A percentile compares a stretch with the other conserved stretches of the same genome.
Evolutionary conservation across 2,888 invertebrate genomes (phyloP).

Genomic region (Onchidella celtica): DNA sequence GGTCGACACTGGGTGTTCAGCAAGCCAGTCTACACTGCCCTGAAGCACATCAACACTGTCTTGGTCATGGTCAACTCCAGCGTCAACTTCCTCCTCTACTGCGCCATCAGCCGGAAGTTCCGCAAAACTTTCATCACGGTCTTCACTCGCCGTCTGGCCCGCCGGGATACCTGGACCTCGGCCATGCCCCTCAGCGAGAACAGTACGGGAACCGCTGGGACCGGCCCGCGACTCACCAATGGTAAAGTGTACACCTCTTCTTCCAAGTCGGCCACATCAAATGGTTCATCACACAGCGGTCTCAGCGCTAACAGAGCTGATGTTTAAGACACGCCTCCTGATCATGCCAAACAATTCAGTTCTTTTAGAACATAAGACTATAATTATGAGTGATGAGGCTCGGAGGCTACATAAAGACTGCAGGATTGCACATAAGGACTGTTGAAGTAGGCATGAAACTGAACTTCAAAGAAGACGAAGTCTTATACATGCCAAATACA

Average conservation of each 20-base stretch:
- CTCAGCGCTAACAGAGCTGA: slow-evolving; percentile 44
- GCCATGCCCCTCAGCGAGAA: slow-evolving; percentile 56
- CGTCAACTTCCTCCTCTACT: slow-evolving; percentile 62
- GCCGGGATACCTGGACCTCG: slow-evolving; percentile 54
- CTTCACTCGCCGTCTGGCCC: slow-evolving; percentile 48
- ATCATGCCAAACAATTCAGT: too few species aligned
- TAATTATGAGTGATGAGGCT: too few species aligned
- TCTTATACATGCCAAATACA: too few species aligned
- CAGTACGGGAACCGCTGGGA: slow-evolving; percentile 51
- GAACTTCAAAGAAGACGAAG: too few species aligned
- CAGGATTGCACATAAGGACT: too few species aligned
- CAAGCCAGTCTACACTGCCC: slow-evolving; percentile 45
- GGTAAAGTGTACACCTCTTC: slow-evolving; percentile 48
- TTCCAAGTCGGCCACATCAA: slow-evolving; percentile 49
- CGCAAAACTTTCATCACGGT: slow-evolving; percentile 54
- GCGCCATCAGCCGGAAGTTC: slow-evolving; percentile 62
- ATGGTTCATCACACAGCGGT: slow-evolving; percentile 50
- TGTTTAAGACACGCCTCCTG: slow-evolving; percentile 22
- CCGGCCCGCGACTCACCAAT: neutral
- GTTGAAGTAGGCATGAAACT: too few species aligned
- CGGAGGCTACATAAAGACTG: too few species aligned
- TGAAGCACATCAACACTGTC: slow-evolving; percentile 58
- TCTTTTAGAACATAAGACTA: too few species aligned
- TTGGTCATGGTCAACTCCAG: slow-evolving; percentile 60
- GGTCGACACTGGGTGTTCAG: slow-evolving; percentile 53